Percentiles rank a stretch among this genome's conserved stretches.
phyloP scores from a whole-genome alignment of 2,888 invertebrate genomes.

The Pseudococcus longispinus region DNA sequence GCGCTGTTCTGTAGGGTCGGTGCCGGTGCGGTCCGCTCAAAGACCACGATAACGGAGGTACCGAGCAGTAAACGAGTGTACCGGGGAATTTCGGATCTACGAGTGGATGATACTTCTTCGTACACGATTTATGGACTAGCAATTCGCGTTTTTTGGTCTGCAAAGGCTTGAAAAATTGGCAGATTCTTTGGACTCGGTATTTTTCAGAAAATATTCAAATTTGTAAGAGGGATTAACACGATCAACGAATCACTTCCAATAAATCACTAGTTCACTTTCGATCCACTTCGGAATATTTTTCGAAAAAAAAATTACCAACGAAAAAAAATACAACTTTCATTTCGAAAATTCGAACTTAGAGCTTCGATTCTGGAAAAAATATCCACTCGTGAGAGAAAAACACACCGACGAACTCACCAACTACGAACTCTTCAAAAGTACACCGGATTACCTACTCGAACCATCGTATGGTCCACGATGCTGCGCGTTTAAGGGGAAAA shows the following conservation, averaged over 20 bases:
- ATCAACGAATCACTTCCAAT: neutral
- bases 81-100: neutral
- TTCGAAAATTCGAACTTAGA: neutral
- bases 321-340: neutral
- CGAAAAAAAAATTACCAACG: neutral
- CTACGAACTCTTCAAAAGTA: neutral
- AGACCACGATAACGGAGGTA: constrained; percentile 14
- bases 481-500: constrained; percentile 52
- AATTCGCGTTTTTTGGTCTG: neutral
- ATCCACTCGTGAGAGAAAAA: neutral
- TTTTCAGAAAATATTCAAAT: neutral
- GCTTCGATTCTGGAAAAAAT: too few relatives aligned
- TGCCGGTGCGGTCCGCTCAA: constrained; percentile 54
- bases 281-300: too few relatives aligned
- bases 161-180: neutral
- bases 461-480: constrained; percentile 30
- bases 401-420: neutral
- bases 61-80: constrained; percentile 37
- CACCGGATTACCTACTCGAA: constrained; percentile 28
- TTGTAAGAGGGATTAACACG: neutral
- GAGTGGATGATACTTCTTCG: neutral
- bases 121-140: neutral
- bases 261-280: too few relatives aligned
- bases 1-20: constrained; percentile 52
- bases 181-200: neutral